Percentiles rank a stretch among this genome's conserved stretches.
Evolutionary conservation across 2,888 invertebrate species (phyloP).

Genomic region (Syritta pipiens): DNA sequence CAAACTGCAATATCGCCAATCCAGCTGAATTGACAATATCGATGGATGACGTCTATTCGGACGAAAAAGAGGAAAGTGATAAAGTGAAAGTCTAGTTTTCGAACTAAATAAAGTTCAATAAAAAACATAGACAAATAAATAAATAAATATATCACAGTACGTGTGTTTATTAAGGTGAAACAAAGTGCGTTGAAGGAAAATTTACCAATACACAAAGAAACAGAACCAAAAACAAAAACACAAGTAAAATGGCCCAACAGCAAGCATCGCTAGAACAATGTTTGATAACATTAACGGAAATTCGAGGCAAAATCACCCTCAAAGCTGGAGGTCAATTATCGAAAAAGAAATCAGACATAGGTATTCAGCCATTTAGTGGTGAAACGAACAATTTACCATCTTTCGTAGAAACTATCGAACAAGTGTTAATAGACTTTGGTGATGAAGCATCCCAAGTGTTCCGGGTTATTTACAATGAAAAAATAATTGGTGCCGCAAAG

Average conservation of each 20-base stretch:
- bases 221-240: not conserved
- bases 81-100: not conserved
- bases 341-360: not conserved
- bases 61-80: not conserved
- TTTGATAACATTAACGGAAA: not conserved
- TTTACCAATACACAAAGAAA: not conserved
- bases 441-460: not conserved
- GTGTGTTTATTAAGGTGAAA: not conserved
- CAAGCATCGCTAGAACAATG: not conserved
- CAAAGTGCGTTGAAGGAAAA: not conserved
- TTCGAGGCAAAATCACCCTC: not conserved
- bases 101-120: not conserved
- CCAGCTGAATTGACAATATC: no score
- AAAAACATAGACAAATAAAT: not conserved
- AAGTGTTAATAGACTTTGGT: not conserved
- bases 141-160: not conserved
- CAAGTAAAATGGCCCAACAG: not conserved
- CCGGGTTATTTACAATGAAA: not conserved
- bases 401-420: slow-evolving; percentile 1
- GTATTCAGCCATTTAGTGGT: not conserved
- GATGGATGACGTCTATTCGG: not conserved
- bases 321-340: not conserved
- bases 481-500: slow-evolving; percentile 9
- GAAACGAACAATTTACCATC: slow-evolving; percentile 9
- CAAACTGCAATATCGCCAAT: no score